Evolutionary conservation across 2,888 invertebrate genomes (phyloP), one percentile per base, ranked within the genome.

Genomic region (Seladonia tumulorum): DNA sequence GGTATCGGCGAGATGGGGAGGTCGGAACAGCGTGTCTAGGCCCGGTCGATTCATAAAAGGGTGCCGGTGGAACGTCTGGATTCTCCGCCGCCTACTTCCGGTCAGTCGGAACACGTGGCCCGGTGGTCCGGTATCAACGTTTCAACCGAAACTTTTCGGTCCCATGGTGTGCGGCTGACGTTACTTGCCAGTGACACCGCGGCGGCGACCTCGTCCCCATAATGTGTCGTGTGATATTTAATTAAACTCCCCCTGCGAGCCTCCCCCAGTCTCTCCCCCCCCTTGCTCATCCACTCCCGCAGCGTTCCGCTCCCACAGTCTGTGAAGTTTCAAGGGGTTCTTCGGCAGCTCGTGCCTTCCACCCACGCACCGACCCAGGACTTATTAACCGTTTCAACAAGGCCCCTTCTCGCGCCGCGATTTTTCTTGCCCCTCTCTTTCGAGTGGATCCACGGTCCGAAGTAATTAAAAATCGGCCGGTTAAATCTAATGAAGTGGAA

Each of bases 201-300:
- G 68, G 22, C 68, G 68, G 79, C 82, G 76, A 79, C 71, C 73
- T 86, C 85, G 82, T 81, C 78, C 78, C 91, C 90, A 89, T 92
- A 92, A 92, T 92, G 91, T 92, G 93, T 93, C 93, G 93, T 88
- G 89, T 91, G 92, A 93, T 93, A 93, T 93, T 93, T 93, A 93
- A 93, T 93, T 93, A 93, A 93, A 93, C 89, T 92, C 86, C 75
- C 73, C 86, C 77, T 66, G 47, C 45, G 70, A 77, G 42, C 81
- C 73, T 29, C 22, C 66, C 72, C 79, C 45, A 70, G 63, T 70
- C 57, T 76, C 39, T 10, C 35, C 29, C 14, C 29, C 14, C 79
- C 81, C 82, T 63, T 76, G 71, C 77, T 77, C 86, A 81, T 79
- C 76, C 79, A 42, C 76, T 71, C 70, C 83, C 81, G 80, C 87